Evolutionary conservation across 2,797 vertebrate species (phyloP).

Genomic region (Pelochelys cantorii): DNA sequence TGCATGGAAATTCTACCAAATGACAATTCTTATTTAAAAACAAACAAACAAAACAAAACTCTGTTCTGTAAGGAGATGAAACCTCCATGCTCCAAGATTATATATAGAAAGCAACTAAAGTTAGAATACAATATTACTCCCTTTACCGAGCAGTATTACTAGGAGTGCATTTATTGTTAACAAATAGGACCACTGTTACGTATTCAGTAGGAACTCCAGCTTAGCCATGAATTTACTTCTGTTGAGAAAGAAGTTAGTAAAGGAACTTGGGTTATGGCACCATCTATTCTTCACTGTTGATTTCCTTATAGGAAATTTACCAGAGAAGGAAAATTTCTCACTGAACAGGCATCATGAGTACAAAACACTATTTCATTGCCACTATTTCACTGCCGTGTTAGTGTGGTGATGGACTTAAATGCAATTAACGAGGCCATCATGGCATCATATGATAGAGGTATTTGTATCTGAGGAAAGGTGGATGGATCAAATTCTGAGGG

Average conservation of each 20-base stretch:
- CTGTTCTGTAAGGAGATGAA: slow-evolving; percentile 4
- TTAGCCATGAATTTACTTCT: not conserved
- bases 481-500: not conserved
- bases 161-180: not conserved
- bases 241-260: not conserved
- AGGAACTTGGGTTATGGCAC: not conserved
- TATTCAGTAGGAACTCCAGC: not conserved
- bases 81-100: not conserved
- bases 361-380: not conserved
- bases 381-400: not conserved
- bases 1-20: not conserved
- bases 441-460: fast-evolving
- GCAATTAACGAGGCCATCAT: not conserved
- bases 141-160: not conserved
- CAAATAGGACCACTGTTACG: not conserved
- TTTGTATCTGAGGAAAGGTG: not conserved
- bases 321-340: not conserved
- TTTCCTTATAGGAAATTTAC: not conserved
- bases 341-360: not conserved
- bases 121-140: not conserved
- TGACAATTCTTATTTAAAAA: not conserved
- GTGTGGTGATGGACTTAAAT: not conserved
- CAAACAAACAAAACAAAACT: not conserved
- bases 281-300: not conserved
- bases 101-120: not conserved